Percentiles rank a stretch among this genome's conserved stretches.
phyloP scores from a whole-genome alignment of 2,113 vertebrate species.

The Erinaceus europaeus region DNA sequence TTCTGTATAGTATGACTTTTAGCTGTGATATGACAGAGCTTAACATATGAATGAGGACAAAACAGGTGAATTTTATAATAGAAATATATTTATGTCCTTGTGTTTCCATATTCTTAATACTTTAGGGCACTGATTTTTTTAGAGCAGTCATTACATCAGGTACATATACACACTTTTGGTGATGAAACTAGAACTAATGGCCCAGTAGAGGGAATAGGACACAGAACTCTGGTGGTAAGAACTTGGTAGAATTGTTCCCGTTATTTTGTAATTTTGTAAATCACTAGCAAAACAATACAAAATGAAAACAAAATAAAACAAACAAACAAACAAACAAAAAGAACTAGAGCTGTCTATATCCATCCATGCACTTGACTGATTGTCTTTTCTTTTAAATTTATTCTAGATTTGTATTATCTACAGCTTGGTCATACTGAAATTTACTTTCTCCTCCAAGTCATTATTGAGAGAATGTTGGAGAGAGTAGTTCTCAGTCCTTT shows the following conservation, averaged over 20 bases:
- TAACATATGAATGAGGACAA: background rate
- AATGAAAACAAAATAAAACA: background rate
- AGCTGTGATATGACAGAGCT: background rate
- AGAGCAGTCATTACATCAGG: background rate
- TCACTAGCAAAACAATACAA: too few relatives aligned
- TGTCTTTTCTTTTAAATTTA: slow-evolving; percentile 21
- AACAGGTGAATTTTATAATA: background rate
- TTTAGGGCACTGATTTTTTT: background rate
- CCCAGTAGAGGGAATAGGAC: background rate
- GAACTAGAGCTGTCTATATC: background rate
- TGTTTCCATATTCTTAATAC: background rate
- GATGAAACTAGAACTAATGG: background rate
- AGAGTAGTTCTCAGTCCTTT: background rate
- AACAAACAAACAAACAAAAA: background rate
- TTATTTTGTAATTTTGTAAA: too few relatives aligned
- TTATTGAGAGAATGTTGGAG: background rate
- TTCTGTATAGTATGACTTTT: background rate
- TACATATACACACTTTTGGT: background rate
- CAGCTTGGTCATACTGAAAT: slow-evolving; percentile 6
- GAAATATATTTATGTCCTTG: background rate
- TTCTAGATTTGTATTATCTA: slow-evolving; percentile 11
- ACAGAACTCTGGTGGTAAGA: too few relatives aligned
- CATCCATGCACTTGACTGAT: slow-evolving; percentile 33
- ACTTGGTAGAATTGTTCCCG: too few relatives aligned
- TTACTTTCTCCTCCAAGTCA: slow-evolving; percentile 37